phyloP scores from a whole-genome alignment of 2,888 invertebrate species.

The Portevinia maculata region DNA sequence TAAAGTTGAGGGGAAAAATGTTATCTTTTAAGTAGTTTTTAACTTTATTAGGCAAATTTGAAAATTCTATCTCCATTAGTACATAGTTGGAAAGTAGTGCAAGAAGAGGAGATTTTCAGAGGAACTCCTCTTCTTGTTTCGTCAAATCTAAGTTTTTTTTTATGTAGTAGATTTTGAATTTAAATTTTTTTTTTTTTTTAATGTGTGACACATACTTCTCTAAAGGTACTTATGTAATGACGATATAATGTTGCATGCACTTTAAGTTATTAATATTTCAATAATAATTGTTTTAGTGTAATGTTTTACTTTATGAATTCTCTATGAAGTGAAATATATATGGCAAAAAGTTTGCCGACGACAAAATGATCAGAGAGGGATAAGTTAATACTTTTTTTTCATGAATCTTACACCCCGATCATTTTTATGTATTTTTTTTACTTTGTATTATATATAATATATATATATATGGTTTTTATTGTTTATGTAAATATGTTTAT shows the following conservation, averaged over 20 bases:
- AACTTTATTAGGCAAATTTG: slow-evolving; percentile 59
- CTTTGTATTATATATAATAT: slow-evolving; percentile 36
- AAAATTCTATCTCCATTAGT: slow-evolving; percentile 57
- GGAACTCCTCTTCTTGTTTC: slow-evolving; percentile 56
- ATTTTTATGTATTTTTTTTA: slow-evolving; percentile 26
- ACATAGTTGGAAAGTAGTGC: slow-evolving; percentile 55
- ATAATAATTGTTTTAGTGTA: slow-evolving; percentile 30
- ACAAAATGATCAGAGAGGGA: slow-evolving; percentile 52
- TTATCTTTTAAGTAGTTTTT: slow-evolving; percentile 30
- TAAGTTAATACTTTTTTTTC: slow-evolving; percentile 39
- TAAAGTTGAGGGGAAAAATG: slow-evolving; percentile 12
- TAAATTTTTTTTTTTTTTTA: slow-evolving; percentile 49
- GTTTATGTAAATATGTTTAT: slow-evolving; percentile 67
- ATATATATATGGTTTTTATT: slow-evolving; percentile 32
- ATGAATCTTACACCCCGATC: slow-evolving; percentile 51
- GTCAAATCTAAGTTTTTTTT: slow-evolving; percentile 58
- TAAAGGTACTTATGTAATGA: slow-evolving; percentile 74
- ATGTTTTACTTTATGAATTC: slow-evolving; percentile 51
- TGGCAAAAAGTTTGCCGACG: slow-evolving; percentile 62
- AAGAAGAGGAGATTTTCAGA: slow-evolving; percentile 55
- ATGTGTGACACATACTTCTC: slow-evolving; percentile 58
- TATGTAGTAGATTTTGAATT: slow-evolving; percentile 60
- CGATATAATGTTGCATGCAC: slow-evolving; percentile 72
- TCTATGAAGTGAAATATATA: slow-evolving; percentile 50
- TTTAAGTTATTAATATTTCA: slow-evolving; percentile 39